Evolutionary conservation across 2,888 invertebrate genomes (phyloP).

Genomic region (Erannis defoliaria): DNA sequence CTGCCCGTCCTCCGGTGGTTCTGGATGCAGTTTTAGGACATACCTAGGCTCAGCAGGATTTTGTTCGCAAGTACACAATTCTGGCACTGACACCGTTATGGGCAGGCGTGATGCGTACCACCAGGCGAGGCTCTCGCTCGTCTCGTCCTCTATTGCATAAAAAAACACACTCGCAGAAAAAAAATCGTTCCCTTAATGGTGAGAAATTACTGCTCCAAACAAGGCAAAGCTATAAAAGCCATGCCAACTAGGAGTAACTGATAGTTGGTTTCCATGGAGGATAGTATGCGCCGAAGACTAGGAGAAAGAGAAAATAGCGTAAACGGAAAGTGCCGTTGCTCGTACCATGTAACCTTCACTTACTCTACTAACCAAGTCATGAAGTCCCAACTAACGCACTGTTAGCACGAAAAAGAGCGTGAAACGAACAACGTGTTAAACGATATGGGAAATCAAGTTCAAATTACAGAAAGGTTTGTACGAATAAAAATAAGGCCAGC

Average conservation of each 20-base stretch:
- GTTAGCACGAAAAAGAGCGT: constrained; percentile 26
- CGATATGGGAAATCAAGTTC: constrained; percentile 3
- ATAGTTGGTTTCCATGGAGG: no score
- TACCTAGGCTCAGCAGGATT: no score
- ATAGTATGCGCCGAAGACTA: constrained; percentile 23
- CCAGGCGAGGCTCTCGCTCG: no score
- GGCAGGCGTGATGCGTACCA: no score
- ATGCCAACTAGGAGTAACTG: not conserved
- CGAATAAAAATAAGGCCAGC: not conserved
- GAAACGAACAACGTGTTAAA: constrained; percentile 21
- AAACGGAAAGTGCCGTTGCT: constrained; percentile 27
- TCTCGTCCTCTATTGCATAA: no score
- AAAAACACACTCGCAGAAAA: not conserved
- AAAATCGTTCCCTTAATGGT: no score
- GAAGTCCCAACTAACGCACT: constrained; percentile 15
- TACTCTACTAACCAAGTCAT: constrained; percentile 21
- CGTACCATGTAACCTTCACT: constrained; percentile 24
- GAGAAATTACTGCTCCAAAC: no score
- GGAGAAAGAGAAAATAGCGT: constrained; percentile 27
- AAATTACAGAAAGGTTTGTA: not conserved
- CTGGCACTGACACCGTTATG: no score
- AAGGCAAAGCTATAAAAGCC: not conserved
- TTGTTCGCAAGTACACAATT: no score
- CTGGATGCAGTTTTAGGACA: no score
- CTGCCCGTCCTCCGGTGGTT: no score